These are phyloP conservation scores for Abramis brama DNA, from an alignment of 2,113 vertebrate species.

Conservation along the genomic window DNA sequence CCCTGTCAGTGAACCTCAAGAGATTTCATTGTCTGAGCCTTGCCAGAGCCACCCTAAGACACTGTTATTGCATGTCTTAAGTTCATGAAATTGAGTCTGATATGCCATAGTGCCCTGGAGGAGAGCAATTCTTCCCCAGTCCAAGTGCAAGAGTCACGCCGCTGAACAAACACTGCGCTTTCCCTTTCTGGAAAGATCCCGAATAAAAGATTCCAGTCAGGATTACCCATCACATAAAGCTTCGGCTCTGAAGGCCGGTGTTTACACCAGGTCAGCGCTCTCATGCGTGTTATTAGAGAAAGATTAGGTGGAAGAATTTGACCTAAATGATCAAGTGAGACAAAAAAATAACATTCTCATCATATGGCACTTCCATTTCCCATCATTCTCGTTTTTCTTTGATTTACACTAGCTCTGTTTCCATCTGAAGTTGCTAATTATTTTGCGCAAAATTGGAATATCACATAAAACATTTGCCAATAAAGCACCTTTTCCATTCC, in stretches of 20 bases:
- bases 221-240: conserved; percentile 51
- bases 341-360: conserved; percentile 69
- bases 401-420: background rate
- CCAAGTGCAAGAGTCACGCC: conserved; percentile 36
- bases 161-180: conserved; percentile 54
- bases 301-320: conserved; percentile 69
- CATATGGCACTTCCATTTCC: background rate
- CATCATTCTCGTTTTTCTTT: background rate
- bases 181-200: conserved; percentile 34
- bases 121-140: conserved; percentile 7
- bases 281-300: conserved; percentile 57
- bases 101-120: conserved; percentile 18
- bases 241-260: background rate
- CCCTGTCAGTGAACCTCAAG: background rate
- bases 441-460: too few species aligned
- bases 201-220: conserved; percentile 48
- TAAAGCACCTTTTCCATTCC: too few species aligned
- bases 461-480: too few species aligned
- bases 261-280: conserved; percentile 9
- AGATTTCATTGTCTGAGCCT: background rate
- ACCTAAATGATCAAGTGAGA: conserved; percentile 68
- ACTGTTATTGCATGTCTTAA: conserved; percentile 7
- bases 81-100: conserved; percentile 21
- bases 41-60: background rate
- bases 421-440: too few species aligned